These are phyloP conservation scores for Noctuana brunneofusca DNA, from an alignment of 2,888 invertebrate genomes.

Conservation along the genomic window DNA sequence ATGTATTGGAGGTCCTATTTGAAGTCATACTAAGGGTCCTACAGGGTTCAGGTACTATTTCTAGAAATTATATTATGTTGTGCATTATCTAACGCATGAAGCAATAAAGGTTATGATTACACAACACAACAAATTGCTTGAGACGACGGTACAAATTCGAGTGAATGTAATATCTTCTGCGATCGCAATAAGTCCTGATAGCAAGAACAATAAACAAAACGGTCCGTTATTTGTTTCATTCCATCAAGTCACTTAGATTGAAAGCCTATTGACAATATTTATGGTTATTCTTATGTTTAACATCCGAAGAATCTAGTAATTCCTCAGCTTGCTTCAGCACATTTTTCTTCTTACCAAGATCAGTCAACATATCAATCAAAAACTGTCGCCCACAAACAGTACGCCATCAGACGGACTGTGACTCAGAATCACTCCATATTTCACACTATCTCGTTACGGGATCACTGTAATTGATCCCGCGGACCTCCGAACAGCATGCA, in stretches of 20 bases:
- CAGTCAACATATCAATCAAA: slow-evolving; percentile 24
- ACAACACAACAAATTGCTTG: no score
- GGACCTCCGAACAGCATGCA: slow-evolving; percentile 17
- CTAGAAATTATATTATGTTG: no score
- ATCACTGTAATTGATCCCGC: slow-evolving; percentile 43
- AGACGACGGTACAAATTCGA: no score
- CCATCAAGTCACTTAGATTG: slow-evolving; percentile 2
- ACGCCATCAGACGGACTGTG: slow-evolving; percentile 28
- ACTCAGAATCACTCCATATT: slow-evolving; percentile 41
- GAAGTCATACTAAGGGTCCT: no score
- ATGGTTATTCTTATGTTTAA: neutral
- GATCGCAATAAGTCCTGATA: neutral
- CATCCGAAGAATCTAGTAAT: neutral
- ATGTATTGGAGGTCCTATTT: no score
- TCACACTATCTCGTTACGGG: slow-evolving; percentile 42
- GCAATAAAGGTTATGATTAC: no score
- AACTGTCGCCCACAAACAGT: slow-evolving; percentile 7
- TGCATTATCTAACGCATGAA: no score
- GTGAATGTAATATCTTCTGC: neutral
- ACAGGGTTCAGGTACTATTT: no score
- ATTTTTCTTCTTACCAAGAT: slow-evolving; percentile 11
- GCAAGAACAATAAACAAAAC: neutral
- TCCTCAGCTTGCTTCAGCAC: slow-evolving; percentile 5
- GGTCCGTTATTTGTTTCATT: neutral
- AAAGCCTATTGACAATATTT: slow-evolving; percentile 1